Base-by-base conservation (phyloP, 2,113 vertebrate genomes). In the Chloropsis cyanopogon region DNA sequence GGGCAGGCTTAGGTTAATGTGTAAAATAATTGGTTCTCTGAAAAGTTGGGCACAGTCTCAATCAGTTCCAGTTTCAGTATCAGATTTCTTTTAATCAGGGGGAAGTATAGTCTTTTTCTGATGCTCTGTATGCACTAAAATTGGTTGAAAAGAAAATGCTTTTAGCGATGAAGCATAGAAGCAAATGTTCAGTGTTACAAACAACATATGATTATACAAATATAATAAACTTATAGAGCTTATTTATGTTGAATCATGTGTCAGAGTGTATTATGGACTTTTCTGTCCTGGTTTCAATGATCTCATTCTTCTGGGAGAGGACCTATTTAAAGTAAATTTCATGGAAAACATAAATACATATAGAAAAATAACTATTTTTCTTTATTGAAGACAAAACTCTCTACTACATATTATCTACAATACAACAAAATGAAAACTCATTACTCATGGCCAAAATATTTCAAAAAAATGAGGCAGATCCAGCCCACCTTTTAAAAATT, bases 1-100 rank as follows among this genome's bases (percentile, higher is more conserved):
- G 56, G 39, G 31, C 90, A 90, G 72, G 72, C 93, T 94, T 88
- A 84, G 95, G 90, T 96, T 95, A 94, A 96, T 88, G 76, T 78
- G 65, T 65, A 72, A 89, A 94, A 87, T 92, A 94, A 94, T 82
- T 89, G 86, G 64, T 91, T 92, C 81, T 92, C 73, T 90, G 75
- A 95, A 72, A 50, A 92, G 52, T 86, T 96, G 77, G 92, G 47
- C 84, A 64, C 68, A 68, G 50, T 80, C 88, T 95, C 71, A 85
- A 73, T 89, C 68, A 86, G 85, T 86, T 90, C 88, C 80, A 84
- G 46, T 90, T 89, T 91, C 56, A 72, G 33, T 81, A 85, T 91
- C 88, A 92, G 82, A 44, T 88, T 94, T 90, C 90, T 93, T 88
- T 91, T 96, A 91, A 94, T 91, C 92, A 92, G 82, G 91, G 50